Conservation (phyloP, 1,140 invertebrate genomes). For the Branchinecta lynchi region DNA sequence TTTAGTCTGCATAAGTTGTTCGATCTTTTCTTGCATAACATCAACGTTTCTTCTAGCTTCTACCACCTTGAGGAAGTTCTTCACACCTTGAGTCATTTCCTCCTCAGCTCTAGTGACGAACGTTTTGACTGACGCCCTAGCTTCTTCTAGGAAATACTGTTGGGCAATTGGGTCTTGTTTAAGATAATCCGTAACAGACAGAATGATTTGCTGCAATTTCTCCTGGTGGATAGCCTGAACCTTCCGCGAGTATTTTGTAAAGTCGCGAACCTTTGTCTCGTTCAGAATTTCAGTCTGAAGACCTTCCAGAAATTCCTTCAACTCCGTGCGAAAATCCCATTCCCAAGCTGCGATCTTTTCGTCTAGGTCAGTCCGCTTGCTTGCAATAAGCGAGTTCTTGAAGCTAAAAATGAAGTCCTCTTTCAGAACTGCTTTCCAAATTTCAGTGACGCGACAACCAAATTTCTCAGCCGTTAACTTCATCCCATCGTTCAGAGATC, state of each 20-base stretch:
- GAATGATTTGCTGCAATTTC: neutral
- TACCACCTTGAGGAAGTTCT: neutral
- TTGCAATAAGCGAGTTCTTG: neutral
- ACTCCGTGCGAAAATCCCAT: neutral
- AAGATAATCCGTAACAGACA: neutral
- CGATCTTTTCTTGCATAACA: neutral
- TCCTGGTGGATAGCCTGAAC: neutral
- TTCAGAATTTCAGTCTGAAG: neutral
- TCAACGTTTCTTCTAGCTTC: neutral
- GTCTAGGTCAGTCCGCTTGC: neutral
- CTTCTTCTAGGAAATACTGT: neutral
- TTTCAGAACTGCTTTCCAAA: neutral
- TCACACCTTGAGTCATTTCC: neutral
- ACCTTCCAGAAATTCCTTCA: neutral
- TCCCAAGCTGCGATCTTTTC: neutral
- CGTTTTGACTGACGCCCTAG: neutral
- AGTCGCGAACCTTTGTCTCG: neutral
- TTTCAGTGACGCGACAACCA: neutral
- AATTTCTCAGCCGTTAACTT: neutral
- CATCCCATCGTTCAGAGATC: neutral
- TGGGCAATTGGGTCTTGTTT: neutral
- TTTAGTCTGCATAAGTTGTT: neutral
- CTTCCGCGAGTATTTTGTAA: neutral
- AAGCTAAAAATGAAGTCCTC: neutral
- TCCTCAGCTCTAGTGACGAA: neutral